Base-by-base conservation (phyloP, 1,140 invertebrate species). In the Formica selysi region DNA sequence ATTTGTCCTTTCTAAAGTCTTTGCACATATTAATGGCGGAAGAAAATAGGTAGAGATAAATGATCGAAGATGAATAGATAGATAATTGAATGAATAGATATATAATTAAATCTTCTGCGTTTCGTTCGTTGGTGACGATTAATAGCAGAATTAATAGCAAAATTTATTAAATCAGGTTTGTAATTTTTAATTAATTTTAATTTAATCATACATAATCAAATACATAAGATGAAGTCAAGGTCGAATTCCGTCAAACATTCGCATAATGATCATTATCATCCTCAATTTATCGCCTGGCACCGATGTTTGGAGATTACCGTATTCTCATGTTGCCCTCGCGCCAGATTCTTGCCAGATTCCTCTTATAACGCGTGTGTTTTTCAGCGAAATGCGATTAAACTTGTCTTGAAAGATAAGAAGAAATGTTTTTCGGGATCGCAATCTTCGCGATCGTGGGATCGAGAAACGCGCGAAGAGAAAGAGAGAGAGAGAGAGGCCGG, bases 181-280 rank as follows among this genome's bases (percentile, higher is more conserved):
- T 32, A 32, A 32, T 32, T 38, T 36, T 13, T 1, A 36, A 36
- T 76, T 26, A 61, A 8, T 76, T 61, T 76, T 19, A 22, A 57
- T 79, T 61, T 38, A 41, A 57, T 38, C 4, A 38, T 6, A 19
- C 0, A 38, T 19, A 19, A 54, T 38, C 7, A 8, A 61, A 1
- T 29, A 2, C 13, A 73, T 22, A 22, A 22, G 22, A 22, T 73
- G 11, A 81, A 73, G 5, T 22, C 38, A 16, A 59, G 36, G 32
- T 84, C 32, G 54, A 32, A 48, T 67, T 92, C 93, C 92, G 89
- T 93, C 90, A 84, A 85, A 76, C 78, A 89, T 93, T 94, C 91
- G 91, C 88, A 94, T 95, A 94, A 94, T 94, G 92, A 93, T 93
- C 92, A 90, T 93, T 94, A 94, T 93, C 91, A 90, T 92, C 74